Evolutionary conservation across 2,888 invertebrate species (phyloP), one percentile per base, ranked within the genome.

Genomic region (Orchesella flavescens): DNA sequence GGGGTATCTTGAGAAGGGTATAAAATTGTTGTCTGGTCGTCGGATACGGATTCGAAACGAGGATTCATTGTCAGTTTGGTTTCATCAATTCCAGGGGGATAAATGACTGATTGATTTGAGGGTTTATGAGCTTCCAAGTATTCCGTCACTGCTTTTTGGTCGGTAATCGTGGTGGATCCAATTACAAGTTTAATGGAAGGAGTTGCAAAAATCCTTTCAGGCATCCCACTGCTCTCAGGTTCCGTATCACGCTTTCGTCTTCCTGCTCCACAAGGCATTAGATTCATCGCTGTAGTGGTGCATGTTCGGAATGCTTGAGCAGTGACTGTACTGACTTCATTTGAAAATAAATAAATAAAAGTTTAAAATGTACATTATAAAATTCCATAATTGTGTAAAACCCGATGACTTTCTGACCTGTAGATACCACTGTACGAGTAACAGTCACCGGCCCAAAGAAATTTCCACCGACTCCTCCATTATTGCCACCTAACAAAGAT

Each of bases 361-460:
- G 66, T 46, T 63, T 15, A 34, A 46, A 59, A 49, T 23, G 46
- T 65, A 55, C 12, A 23, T 24, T 24, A 15, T 15, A 24, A 24
- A 78, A 23, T 15, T 21, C 43, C 15, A 44, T 43, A 68, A 53
- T 49, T 7, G 12, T 71, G 17, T 9, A 13, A 53, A 21, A 21
- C 43, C n/a, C n/a, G n/a, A n/a, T n/a, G n/a, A n/a, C n/a, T n/a
- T 49, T 12, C 13, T 78, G 72, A 87, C 87, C 87, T 46, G 87
- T 87, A 0, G 82, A 82, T 3, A 87, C 69, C 0, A 87, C 17
- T 0, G 87, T 87, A 17, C 80, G 71, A 7, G 87, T 87, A 0
- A 84, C 71, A 23, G 86, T 87, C 0, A 49, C 71, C 19, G 55
- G 23, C 19, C 80, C 83, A 74, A 87, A 87, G 10, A 86, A 17